Percentiles rank a stretch among this genome's conserved stretches.
phyloP scores from a whole-genome alignment of 2,797 vertebrate species.

The Alca torda region DNA sequence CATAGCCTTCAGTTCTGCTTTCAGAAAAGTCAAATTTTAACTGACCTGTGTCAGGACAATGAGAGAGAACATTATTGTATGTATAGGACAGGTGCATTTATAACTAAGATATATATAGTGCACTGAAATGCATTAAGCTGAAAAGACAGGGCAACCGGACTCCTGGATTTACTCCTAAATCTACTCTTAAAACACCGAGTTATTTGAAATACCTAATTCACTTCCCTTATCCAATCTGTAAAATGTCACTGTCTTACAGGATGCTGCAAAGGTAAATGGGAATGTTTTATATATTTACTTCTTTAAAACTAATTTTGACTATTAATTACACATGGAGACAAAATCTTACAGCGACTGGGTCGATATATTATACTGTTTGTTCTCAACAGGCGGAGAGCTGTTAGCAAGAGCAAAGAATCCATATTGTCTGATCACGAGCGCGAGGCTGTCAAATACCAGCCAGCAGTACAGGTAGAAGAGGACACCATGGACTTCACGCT shows the following conservation, averaged over 20 bases:
- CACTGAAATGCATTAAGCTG: not conserved
- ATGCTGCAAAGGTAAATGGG: not conserved
- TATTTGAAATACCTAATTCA: not conserved
- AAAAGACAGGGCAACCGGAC: not conserved
- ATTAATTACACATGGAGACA: not conserved
- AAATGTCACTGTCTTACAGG: not conserved
- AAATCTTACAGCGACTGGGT: not conserved
- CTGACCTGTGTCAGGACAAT: slow-evolving; percentile 26
- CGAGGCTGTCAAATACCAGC: slow-evolving; percentile 77
- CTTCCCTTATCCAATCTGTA: not conserved
- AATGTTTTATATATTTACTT: not conserved
- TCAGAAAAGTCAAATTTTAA: slow-evolving; percentile 4
- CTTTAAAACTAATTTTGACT: not conserved
- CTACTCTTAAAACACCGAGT: not conserved
- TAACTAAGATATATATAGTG: not conserved
- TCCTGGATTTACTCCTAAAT: not conserved
- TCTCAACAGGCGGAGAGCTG: slow-evolving; percentile 81
- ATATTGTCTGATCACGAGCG: slow-evolving; percentile 81
- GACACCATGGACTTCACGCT: slow-evolving; percentile 84
- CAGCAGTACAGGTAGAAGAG: slow-evolving; percentile 67
- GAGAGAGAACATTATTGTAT: not conserved
- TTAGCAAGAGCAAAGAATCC: slow-evolving; percentile 90
- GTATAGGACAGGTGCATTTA: not conserved
- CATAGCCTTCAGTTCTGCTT: slow-evolving; percentile 5
- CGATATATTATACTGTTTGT: not conserved